Evolutionary conservation across 2,888 invertebrate species (phyloP).

Genomic region (Chromoteleia sp.): DNA sequence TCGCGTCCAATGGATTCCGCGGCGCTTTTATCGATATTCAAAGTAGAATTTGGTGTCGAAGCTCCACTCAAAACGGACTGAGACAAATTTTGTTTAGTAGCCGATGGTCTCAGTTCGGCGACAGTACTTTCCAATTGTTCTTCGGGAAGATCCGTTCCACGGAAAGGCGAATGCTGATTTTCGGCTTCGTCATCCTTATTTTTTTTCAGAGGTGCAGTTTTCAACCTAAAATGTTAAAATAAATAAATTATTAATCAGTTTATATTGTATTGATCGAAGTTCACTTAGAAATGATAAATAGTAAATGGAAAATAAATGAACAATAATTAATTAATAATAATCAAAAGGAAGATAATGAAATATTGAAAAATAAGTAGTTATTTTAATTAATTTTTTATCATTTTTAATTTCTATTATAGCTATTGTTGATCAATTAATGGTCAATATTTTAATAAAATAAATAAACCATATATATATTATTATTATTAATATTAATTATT

Average conservation of each 20-base stretch:
- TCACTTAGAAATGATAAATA: too few species aligned
- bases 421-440: too few species aligned
- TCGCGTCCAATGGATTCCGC: constrained; percentile 71
- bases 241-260: background rate
- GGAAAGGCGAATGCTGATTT: constrained; percentile 74
- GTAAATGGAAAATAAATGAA: too few species aligned
- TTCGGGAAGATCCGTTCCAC: constrained; percentile 71
- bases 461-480: too few species aligned
- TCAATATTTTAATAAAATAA: too few species aligned
- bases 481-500: too few species aligned
- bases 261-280: too few species aligned
- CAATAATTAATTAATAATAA: too few species aligned
- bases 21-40: constrained; percentile 72
- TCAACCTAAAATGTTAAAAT: constrained; percentile 75
- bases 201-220: constrained; percentile 73
- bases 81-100: constrained; percentile 59
- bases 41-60: constrained; percentile 69
- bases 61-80: constrained; percentile 31
- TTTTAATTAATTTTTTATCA: too few species aligned
- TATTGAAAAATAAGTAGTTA: too few species aligned
- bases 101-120: constrained; percentile 78
- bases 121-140: constrained; percentile 81
- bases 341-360: too few species aligned
- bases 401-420: too few species aligned
- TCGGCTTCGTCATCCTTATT: constrained; percentile 75